Evolutionary conservation across 2,888 invertebrate species (phyloP).

Genomic region (Gerosis bhagava): DNA sequence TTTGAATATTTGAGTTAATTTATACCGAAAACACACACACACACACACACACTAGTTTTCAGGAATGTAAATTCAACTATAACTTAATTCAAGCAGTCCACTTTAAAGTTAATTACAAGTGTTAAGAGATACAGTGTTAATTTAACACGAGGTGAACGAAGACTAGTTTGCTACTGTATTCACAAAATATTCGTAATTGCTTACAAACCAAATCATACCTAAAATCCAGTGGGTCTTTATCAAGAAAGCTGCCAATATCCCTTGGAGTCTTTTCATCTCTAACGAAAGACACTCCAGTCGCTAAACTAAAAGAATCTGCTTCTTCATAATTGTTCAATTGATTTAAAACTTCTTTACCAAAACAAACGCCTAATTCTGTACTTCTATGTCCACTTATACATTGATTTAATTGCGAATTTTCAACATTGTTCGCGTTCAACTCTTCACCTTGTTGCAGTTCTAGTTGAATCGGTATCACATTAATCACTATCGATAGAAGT

Average conservation of each 20-base stretch:
- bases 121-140: no score
- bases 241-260: conserved; percentile 85
- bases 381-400: conserved; percentile 63
- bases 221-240: conserved; percentile 89
- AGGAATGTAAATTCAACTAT: no score
- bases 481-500: conserved; percentile 41
- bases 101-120: no score
- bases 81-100: no score
- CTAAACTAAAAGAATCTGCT: conserved; percentile 85
- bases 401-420: conserved; percentile 60
- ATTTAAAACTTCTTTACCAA: conserved; percentile 86
- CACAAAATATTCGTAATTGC: no score
- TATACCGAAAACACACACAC: no score
- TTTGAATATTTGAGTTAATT: no score
- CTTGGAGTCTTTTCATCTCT: conserved; percentile 85
- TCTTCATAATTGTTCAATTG: conserved; percentile 86
- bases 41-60: no score
- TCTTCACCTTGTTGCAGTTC: conserved; percentile 64
- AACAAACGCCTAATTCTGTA: conserved; percentile 82
- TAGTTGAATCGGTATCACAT: conserved; percentile 63
- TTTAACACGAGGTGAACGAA: no score
- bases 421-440: conserved; percentile 56
- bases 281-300: conserved; percentile 84
- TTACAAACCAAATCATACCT: conserved; percentile 80
- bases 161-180: no score